Percentiles rank a stretch among this genome's conserved stretches.
These are phyloP conservation scores for Smittia sp. DNA, from an alignment of 2,888 invertebrate species.

Conservation along the genomic window DNA sequence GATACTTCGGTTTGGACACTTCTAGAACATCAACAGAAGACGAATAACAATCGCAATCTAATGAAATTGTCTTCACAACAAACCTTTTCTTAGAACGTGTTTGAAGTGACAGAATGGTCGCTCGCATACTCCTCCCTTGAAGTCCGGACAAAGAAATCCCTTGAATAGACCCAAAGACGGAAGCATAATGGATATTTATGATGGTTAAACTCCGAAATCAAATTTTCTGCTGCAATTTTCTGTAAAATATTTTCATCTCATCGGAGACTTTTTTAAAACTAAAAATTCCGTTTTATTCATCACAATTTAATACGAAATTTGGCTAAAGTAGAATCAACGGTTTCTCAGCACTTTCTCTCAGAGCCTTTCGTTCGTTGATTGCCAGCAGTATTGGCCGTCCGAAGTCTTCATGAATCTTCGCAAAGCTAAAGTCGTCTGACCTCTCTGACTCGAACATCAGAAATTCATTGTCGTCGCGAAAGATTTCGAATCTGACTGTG, in stretches of 20 bases:
- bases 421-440: conserved; percentile 1
- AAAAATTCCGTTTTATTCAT: neutral
- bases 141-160: conserved; percentile 82
- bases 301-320: no score
- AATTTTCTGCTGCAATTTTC: neutral
- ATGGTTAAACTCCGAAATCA: neutral
- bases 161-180: conserved; percentile 88
- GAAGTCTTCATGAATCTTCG: conserved; percentile 11
- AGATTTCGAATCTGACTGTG: neutral
- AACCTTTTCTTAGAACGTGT: conserved; percentile 67
- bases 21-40: no score
- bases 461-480: conserved; percentile 27
- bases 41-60: no score
- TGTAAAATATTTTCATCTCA: neutral
- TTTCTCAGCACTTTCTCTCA: conserved; percentile 19
- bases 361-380: neutral
- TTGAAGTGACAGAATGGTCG: conserved; percentile 91
- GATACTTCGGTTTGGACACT: conserved; percentile 42
- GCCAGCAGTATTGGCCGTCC: neutral
- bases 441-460: neutral
- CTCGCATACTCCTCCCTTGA: conserved; percentile 73
- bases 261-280: neutral
- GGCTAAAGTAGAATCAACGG: conserved; percentile 19
- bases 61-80: no score
- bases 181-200: conserved; percentile 62